Evolutionary conservation across 2,113 vertebrate species (phyloP).

Genomic region (Anseranas semipalmata): DNA sequence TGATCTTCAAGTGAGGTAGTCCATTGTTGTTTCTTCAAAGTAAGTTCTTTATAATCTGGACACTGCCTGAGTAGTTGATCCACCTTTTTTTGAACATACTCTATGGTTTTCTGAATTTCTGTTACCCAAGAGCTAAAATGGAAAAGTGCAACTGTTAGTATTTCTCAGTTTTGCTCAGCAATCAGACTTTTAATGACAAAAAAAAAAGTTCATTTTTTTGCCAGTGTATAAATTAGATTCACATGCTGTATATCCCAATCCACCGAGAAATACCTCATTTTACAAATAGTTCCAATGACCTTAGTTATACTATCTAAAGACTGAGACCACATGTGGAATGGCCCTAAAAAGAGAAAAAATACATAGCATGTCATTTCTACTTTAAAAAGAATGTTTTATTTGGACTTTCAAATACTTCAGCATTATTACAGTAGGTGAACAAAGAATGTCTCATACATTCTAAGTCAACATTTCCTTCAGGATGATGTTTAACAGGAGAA

Average conservation of each 20-base stretch:
- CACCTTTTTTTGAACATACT: constrained; percentile 72
- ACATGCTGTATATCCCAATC: neutral
- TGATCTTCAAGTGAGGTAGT: constrained; percentile 73
- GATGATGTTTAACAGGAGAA: constrained; percentile 32
- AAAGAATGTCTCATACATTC: neutral
- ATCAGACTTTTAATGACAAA: neutral
- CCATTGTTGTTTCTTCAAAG: constrained; percentile 75
- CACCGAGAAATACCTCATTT: neutral
- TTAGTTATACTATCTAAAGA: neutral
- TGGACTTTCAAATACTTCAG: constrained; percentile 10
- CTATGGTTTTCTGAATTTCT: constrained; percentile 80
- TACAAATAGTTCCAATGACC: neutral
- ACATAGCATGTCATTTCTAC: neutral
- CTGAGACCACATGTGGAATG: neutral
- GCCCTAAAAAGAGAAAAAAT: neutral
- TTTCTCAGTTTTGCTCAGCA: neutral
- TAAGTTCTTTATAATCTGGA: constrained; percentile 68
- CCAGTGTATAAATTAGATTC: neutral
- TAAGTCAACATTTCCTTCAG: constrained; percentile 30
- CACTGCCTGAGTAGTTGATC: constrained; percentile 71
- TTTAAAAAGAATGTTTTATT: neutral
- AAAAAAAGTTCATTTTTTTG: neutral
- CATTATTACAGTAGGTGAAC: neutral
- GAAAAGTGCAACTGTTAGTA: constrained; percentile 28
- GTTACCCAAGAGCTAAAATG: constrained; percentile 68